Evolutionary conservation across 2,113 vertebrate genomes (phyloP).

Genomic region (Rattus rattus): DNA sequence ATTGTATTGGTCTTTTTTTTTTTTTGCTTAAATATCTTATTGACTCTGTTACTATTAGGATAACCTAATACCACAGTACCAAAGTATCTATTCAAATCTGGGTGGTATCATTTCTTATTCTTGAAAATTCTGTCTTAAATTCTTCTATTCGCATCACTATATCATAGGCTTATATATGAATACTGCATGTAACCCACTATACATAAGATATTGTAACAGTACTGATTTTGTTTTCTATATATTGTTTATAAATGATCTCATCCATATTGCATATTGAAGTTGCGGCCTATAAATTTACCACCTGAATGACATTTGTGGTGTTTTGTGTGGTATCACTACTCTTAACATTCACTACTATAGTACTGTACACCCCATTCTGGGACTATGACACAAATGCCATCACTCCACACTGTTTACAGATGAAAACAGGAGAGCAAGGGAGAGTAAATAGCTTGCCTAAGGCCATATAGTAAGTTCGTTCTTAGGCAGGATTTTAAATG

Average conservation of each 20-base stretch:
- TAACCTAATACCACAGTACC: neutral
- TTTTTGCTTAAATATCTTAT: conserved; percentile 42
- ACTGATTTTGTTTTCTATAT: neutral
- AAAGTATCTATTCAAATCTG: neutral
- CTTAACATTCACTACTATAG: neutral
- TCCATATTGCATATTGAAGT: neutral
- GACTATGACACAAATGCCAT: neutral
- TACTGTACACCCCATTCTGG: neutral
- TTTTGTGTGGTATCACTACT: neutral
- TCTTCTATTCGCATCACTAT: neutral
- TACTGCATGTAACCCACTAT: neutral
- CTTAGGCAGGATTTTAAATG: neutral
- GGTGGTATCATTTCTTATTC: neutral
- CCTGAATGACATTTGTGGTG: conserved; percentile 27
- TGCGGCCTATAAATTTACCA: conserved; percentile 31
- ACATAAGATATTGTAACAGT: neutral
- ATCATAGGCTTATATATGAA: neutral
- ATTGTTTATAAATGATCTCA: conserved; percentile 29
- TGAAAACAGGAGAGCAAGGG: conserved; percentile 37
- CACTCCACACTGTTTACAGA: conserved; percentile 19
- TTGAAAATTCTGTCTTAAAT: conserved; percentile 1
- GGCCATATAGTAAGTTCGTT: neutral
- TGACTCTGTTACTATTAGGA: neutral
- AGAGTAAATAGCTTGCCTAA: conserved; percentile 25
- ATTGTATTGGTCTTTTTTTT: neutral